These are phyloP conservation scores for Carposina sasakii DNA, from an alignment of 1,140 invertebrate species.

Conservation along the genomic window DNA sequence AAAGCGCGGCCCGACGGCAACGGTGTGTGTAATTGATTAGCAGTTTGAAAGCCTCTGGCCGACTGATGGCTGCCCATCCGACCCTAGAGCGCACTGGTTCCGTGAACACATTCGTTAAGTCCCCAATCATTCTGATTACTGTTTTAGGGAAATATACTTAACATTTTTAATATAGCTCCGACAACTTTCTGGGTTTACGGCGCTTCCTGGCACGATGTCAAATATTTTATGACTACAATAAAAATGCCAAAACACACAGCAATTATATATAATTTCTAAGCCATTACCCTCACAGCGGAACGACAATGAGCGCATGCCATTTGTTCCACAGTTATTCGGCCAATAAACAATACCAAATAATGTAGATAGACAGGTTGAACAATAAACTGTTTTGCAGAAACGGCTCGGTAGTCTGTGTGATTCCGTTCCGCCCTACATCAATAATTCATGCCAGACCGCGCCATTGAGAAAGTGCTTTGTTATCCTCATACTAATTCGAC, in stretches of 20 bases:
- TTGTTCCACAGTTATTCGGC: too few relatives aligned
- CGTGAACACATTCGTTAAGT: too few relatives aligned
- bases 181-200: too few relatives aligned
- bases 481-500: conserved; percentile 63
- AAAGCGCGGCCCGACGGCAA: conserved; percentile 48
- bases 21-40: conserved; percentile 64
- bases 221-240: conserved; percentile 9
- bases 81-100: too few relatives aligned
- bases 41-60: conserved; percentile 45
- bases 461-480: conserved; percentile 69
- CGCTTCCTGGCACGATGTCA: conserved; percentile 27
- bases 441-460: conserved; percentile 64
- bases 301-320: too few relatives aligned
- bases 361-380: conserved; percentile 46
- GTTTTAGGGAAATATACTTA: too few relatives aligned
- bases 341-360: conserved; percentile 29
- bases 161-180: too few relatives aligned
- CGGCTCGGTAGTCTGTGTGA: conserved; percentile 25
- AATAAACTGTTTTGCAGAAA: conserved; percentile 39
- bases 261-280: too few relatives aligned
- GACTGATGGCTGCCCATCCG: too few relatives aligned
- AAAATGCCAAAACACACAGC: conserved; percentile 3
- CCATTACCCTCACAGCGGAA: too few relatives aligned
- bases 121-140: too few relatives aligned
- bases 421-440: conserved; percentile 34